phyloP scores from a whole-genome alignment of 2,888 invertebrate species.

The Drosophila greeni region DNA sequence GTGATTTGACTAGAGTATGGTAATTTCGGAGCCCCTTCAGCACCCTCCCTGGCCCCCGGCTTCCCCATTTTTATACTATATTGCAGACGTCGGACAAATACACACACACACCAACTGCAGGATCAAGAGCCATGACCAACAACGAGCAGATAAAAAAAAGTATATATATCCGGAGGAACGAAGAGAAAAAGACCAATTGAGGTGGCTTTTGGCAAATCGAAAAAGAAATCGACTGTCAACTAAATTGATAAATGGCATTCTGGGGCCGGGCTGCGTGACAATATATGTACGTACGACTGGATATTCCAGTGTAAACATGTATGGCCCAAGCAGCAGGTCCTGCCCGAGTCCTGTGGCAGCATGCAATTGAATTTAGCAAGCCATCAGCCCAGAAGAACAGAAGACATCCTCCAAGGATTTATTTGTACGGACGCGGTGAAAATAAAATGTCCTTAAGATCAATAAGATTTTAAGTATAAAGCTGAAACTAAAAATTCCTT shows the following conservation, averaged over 20 bases:
- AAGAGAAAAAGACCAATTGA: slow-evolving; percentile 55
- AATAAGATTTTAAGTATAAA: neutral
- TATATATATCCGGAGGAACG: neutral
- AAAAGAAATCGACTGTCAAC: slow-evolving; percentile 76
- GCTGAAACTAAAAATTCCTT: too few species aligned
- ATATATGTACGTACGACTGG: slow-evolving; percentile 34
- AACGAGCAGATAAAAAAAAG: slow-evolving; percentile 18
- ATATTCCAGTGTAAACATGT: slow-evolving; percentile 29
- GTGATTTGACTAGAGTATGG: slow-evolving; percentile 69
- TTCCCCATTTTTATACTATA: slow-evolving; percentile 54
- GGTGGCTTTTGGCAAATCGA: slow-evolving; percentile 59
- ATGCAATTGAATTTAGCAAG: slow-evolving; percentile 57
- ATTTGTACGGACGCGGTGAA: slow-evolving; percentile 9
- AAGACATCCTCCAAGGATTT: slow-evolving; percentile 34
- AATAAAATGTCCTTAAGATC: neutral
- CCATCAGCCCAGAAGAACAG: slow-evolving; percentile 34
- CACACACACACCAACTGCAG: slow-evolving; percentile 10
- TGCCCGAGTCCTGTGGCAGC: slow-evolving; percentile 41
- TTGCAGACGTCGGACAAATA: slow-evolving; percentile 59
- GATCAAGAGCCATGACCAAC: slow-evolving; percentile 36
- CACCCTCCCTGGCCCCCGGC: neutral
- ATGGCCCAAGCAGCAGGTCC: slow-evolving; percentile 7
- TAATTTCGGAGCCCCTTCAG: slow-evolving; percentile 49
- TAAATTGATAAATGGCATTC: slow-evolving; percentile 75
- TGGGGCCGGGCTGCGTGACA: slow-evolving; percentile 54